Conservation (phyloP, 1,140 invertebrate species). For the Carcinoscorpius rotundicauda region DNA sequence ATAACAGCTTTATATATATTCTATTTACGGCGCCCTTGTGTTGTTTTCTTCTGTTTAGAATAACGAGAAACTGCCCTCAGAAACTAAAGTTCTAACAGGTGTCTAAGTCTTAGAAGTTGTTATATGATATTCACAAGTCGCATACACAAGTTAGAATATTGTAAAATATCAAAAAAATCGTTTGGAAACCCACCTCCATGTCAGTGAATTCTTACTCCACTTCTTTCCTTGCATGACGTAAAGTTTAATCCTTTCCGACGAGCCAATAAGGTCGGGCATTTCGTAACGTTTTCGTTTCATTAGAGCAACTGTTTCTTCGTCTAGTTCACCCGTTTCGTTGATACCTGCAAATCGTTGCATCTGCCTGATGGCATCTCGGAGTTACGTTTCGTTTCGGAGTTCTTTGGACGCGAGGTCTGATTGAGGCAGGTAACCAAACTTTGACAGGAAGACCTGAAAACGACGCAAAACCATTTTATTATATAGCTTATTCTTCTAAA, state of each 20-base stretch:
- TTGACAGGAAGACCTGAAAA: constrained; percentile 40
- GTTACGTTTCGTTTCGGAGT: constrained; percentile 62
- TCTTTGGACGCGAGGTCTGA: constrained; percentile 56
- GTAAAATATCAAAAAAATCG: no score
- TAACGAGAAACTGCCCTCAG: no score
- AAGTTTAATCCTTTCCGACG: constrained; percentile 43
- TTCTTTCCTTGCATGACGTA: constrained; percentile 68
- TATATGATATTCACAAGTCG: no score
- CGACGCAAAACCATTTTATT: no score
- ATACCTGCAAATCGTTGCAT: constrained; percentile 69
- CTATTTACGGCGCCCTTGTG: no score
- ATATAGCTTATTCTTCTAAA: no score
- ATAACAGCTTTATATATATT: no score
- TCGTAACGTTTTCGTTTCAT: constrained; percentile 69
- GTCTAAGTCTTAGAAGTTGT: no score
- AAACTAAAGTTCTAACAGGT: no score
- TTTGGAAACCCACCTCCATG: constrained; percentile 53
- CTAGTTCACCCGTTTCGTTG: constrained; percentile 65
- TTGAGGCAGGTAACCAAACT: constrained; percentile 72
- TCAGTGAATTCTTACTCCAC: constrained; percentile 72
- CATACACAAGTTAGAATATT: no score
- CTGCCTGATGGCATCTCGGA: constrained; percentile 62
- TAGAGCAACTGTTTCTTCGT: constrained; percentile 55
- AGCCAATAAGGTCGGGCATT: constrained; percentile 49
- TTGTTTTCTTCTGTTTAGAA: no score